Percentiles rank a stretch among this genome's conserved stretches.
Evolutionary conservation across 2,888 invertebrate genomes (phyloP).

Genomic region (Hofmannophila pseudospretella): DNA sequence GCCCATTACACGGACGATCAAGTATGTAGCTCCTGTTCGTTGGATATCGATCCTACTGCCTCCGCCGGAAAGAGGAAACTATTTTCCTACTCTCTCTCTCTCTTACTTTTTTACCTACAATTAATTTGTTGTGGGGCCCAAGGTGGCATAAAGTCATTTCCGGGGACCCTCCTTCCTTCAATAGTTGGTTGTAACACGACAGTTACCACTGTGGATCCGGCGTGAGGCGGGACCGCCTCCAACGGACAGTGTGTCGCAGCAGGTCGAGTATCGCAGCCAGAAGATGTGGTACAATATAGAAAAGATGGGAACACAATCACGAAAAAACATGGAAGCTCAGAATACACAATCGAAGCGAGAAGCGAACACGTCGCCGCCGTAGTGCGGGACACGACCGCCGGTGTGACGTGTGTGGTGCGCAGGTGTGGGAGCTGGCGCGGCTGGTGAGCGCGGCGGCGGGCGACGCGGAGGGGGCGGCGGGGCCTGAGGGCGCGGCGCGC

Average conservation of each 20-base stretch:
- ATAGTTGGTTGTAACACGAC: background rate
- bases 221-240: too few species aligned
- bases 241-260: too few species aligned
- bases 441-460: background rate
- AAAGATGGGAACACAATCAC: too few species aligned
- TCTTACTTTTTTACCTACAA: too few species aligned
- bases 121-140: too few species aligned
- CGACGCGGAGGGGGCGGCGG: background rate
- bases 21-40: background rate
- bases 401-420: background rate
- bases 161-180: background rate
- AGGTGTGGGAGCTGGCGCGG: background rate
- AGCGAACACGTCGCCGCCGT: background rate
- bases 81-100: background rate
- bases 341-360: background rate
- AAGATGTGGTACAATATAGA: too few species aligned
- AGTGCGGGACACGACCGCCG: background rate
- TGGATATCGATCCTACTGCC: background rate
- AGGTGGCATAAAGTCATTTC: too few species aligned
- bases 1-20: background rate
- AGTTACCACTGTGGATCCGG: too few species aligned
- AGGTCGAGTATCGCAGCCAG: too few species aligned
- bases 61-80: background rate
- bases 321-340: background rate
- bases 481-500: slow-evolving; percentile 1